These are phyloP conservation scores for Sakesphorus luctuosus DNA, from an alignment of 2,113 vertebrate genomes.

Conservation along the genomic window DNA sequence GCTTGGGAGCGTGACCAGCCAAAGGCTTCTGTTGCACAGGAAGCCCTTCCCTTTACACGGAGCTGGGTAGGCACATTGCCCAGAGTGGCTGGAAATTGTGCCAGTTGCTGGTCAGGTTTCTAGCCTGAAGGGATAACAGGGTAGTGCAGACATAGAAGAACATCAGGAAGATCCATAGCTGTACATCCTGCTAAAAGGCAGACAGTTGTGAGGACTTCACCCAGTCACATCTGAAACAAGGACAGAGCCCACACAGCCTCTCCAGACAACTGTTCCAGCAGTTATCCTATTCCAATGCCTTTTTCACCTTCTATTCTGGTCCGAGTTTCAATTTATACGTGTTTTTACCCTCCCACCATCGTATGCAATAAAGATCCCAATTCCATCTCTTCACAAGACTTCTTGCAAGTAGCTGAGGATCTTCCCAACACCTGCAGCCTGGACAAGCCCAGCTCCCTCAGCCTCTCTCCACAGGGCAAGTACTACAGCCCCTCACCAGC, in stretches of 20 bases:
- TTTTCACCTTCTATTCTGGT: neutral
- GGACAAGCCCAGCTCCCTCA: neutral
- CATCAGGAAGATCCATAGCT: rapidly evolving
- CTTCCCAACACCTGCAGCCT: neutral
- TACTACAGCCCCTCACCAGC: neutral
- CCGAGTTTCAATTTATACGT: neutral
- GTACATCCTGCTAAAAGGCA: neutral
- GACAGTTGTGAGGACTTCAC: neutral
- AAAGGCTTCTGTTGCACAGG: neutral
- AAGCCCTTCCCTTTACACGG: neutral
- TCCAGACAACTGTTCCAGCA: neutral
- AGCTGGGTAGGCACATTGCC: neutral
- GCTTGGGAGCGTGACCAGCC: neutral
- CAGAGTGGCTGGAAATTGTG: neutral
- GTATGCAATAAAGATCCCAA: neutral
- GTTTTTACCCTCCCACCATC: neutral
- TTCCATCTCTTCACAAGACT: neutral
- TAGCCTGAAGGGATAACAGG: neutral
- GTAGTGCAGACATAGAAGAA: too few species aligned
- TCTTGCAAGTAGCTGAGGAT: neutral
- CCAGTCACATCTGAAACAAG: neutral
- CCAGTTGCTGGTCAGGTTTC: neutral
- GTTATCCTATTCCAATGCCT: neutral
- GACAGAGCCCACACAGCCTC: neutral
- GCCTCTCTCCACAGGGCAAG: neutral